Percentiles rank a stretch among this genome's conserved stretches.
phyloP scores from a whole-genome alignment of 2,888 invertebrate species.

The Yponomeuta malinellus region DNA sequence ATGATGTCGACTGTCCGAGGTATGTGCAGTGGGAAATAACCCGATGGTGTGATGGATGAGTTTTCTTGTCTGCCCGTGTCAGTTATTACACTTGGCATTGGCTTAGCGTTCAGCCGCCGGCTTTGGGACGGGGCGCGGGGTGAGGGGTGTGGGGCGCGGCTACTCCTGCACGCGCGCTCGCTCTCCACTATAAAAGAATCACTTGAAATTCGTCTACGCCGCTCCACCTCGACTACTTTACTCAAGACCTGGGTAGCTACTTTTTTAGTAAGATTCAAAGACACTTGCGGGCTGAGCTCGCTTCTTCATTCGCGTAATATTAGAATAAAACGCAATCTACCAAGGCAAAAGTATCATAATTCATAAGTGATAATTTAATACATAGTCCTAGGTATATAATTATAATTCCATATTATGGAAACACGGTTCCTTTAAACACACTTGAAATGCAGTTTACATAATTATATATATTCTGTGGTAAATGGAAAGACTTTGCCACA shows the following conservation, averaged over 20 bases:
- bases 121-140: slow-evolving; percentile 26
- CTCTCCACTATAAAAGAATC: slow-evolving; percentile 55
- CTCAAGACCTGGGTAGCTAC: slow-evolving; percentile 8
- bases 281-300: neutral
- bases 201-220: slow-evolving; percentile 62
- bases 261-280: neutral
- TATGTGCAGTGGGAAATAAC: neutral
- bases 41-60: neutral
- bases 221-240: slow-evolving; percentile 34
- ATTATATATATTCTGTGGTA: too few species aligned
- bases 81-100: neutral
- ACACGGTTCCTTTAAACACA: too few species aligned
- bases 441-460: too few species aligned
- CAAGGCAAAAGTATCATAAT: too few species aligned
- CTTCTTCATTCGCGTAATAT: neutral
- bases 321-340: too few species aligned
- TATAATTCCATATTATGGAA: too few species aligned
- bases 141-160: slow-evolving; percentile 16
- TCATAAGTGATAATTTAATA: too few species aligned
- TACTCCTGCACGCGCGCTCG: slow-evolving; percentile 52
- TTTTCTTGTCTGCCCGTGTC: neutral
- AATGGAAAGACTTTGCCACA: too few species aligned
- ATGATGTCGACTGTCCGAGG: too few species aligned
- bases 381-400: too few species aligned
- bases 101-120: slow-evolving; percentile 30